Evolutionary conservation across 2,113 vertebrate species (phyloP), one percentile per base, ranked within the genome.

Genomic region (Pterophyllum scalare): DNA sequence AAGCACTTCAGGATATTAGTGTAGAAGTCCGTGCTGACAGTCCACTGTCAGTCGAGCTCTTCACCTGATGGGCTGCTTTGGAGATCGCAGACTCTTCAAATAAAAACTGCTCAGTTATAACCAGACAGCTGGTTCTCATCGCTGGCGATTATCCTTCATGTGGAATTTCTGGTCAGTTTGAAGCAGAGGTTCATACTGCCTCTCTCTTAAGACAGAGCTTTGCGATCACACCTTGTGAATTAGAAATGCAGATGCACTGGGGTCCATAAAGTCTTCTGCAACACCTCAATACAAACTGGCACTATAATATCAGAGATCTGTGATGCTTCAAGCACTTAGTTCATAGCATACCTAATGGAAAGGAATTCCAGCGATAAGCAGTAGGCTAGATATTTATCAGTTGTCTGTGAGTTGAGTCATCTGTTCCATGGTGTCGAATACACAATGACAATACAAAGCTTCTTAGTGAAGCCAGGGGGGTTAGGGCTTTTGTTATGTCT

Each of bases 61-160:
- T 72, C 26, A 13, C 10, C 10, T 0, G 43, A 20, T 28, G 17
- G 1, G 15, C 24, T 28, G 43, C 0, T 49, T 49, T 19, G 22
- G 40, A 49, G 24, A 5, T 70, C 15, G 3, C 49, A 43, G 24
- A 31, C 24, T 49, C 6, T 70, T 52, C 28, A 24, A 31, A 70
- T 49, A 31, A 8, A 70, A 52, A 0, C 49, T 52, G 43, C 43
- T 14, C 15, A 9, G 17, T 49, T 28, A 14, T 20, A 70, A 28
- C 65, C 28, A 10, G 65, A 70, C 22, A 49, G 24, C 24, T 24
- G 13, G 65, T 24, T 70, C 24, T 31, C 43, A 1, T 52, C 0
- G 5, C 65, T 6, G 0, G 65, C 3, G 0, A 3, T 20, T 49
- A 28, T 2, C 24, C 43, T 70, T 70, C 0, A 0, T 52, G 20